Evolutionary conservation across 2,113 vertebrate genomes (phyloP), one percentile per base, ranked within the genome.

Genomic region (Notothenia rossii): DNA sequence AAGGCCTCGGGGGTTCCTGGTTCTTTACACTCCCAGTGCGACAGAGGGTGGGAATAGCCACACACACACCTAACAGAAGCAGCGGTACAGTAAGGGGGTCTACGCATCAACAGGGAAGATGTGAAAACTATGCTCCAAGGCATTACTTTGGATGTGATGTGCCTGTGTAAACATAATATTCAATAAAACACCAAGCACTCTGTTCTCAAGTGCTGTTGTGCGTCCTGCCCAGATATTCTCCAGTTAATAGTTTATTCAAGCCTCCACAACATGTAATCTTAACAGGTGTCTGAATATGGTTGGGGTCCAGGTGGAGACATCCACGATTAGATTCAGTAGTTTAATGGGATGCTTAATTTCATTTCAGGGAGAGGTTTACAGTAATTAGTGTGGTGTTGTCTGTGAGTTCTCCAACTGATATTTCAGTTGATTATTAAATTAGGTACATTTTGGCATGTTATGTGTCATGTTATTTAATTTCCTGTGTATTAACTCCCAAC

Each of bases 31-130:
- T 76, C 66, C 20, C 55, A 51, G 54, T 65, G 20, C 14, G 12
- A 68, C 82, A 61, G 53, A 72, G 54, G 46, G 59, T 72, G 64
- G 68, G 72, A 83, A 75, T 5, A 68, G 25, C 11, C 49, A 55
- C 64, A 74, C 45, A 73, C 55, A 11, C 36, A 79, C 40, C 36
- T 63, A 82, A 71, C 54, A 72, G 7, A 54, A 10, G 14, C 15
- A 45, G 58, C 8, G 18, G 5, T 13, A 46, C 70, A 75, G 46
- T 13, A 20, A 48, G 17, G 20, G 15, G 18, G 22, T 58, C 14
- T 73, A 40, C 33, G 55, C 56, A 43, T 60, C 60, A 62, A 76
- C 33, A 78, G 64, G 29, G 49, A 53, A 72, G 18, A 61, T 60
- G 20, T 22, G 10, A 65, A 55, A 29, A 12, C 36, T 55, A 82